These are phyloP conservation scores for Hyposmocoma kahamanoa DNA, from an alignment of 1,140 invertebrate species.

Conservation along the genomic window DNA sequence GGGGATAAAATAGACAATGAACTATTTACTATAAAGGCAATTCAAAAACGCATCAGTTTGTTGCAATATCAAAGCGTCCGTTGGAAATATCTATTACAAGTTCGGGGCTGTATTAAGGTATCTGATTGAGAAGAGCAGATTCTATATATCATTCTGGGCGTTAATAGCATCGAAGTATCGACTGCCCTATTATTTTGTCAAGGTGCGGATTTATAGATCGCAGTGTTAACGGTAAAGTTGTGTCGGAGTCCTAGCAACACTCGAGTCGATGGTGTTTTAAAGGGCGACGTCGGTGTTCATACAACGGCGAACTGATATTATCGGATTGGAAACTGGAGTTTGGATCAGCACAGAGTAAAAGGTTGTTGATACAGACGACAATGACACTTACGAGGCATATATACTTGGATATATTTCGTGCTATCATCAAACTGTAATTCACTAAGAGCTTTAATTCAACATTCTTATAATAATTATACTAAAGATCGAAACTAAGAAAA, in stretches of 20 bases:
- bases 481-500: no score
- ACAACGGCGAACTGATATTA: neutral
- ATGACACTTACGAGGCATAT: no score
- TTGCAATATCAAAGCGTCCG: neutral
- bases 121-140: slow-evolving; percentile 61
- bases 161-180: slow-evolving; percentile 64
- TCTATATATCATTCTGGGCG: slow-evolving; percentile 65
- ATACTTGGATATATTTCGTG: no score
- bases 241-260: slow-evolving; percentile 25
- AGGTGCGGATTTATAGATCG: slow-evolving; percentile 62
- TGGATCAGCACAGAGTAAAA: slow-evolving; percentile 1
- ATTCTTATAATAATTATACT: no score
- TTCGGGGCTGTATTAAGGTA: slow-evolving; percentile 55
- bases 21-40: no score
- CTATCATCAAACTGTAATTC: no score
- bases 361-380: neutral
- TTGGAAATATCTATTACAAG: slow-evolving; percentile 44
- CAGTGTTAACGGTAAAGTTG: slow-evolving; percentile 44
- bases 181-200: slow-evolving; percentile 68
- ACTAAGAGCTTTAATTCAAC: no score
- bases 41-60: no score
- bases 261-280: slow-evolving; percentile 34
- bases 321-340: neutral
- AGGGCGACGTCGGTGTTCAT: slow-evolving; percentile 24
- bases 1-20: no score